phyloP scores from a whole-genome alignment of 2,888 invertebrate species.

The Leptinotarsa juncta region DNA sequence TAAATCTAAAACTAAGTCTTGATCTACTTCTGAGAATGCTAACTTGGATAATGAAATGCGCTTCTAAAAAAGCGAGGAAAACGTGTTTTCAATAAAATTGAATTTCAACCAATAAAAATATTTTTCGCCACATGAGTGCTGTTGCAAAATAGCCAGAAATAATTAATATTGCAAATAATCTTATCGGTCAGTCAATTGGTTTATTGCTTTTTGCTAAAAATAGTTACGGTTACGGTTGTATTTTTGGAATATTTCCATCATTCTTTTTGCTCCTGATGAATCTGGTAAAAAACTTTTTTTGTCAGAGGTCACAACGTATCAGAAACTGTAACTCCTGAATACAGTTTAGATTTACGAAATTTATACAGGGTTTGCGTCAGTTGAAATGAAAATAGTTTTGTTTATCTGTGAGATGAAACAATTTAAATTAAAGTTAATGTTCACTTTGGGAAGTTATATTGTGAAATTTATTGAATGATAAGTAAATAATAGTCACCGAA shows the following conservation, averaged over 20 bases:
- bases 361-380: neutral
- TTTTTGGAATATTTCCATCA: constrained; percentile 13
- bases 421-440: too few species aligned
- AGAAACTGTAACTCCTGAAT: neutral
- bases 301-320: neutral
- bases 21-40: too few species aligned
- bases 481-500: too few species aligned
- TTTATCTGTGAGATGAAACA: too few species aligned
- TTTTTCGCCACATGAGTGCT: neutral
- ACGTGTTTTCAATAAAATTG: too few species aligned
- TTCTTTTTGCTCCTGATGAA: constrained; percentile 2
- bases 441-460: too few species aligned
- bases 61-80: too few species aligned
- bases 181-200: neutral
- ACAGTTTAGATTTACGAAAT: neutral
- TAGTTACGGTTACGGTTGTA: neutral
- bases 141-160: neutral
- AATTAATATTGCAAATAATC: constrained; percentile 2
- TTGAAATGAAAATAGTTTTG: neutral
- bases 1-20: too few species aligned
- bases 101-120: too few species aligned
- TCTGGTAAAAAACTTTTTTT: neutral
- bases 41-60: too few species aligned
- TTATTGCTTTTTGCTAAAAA: neutral
- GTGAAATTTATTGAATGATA: too few species aligned